A percentile compares a stretch with the other conserved stretches of the same genome.
These are phyloP conservation scores for Sarcophaga peregrina DNA, from an alignment of 1,140 invertebrate species.

Conservation along the genomic window DNA sequence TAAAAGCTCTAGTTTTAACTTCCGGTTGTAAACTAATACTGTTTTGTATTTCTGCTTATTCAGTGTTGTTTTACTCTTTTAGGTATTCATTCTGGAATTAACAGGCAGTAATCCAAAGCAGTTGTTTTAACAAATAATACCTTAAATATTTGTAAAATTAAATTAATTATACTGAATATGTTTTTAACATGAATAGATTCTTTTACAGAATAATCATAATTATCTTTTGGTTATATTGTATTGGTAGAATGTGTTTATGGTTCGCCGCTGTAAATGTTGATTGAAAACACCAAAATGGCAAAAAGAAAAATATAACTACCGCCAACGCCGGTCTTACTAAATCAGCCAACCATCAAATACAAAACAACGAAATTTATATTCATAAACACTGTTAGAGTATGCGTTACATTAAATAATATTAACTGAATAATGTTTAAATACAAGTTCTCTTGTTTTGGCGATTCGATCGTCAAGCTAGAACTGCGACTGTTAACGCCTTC, in stretches of 20 bases:
- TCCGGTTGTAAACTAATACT: too few species aligned
- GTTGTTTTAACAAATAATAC: too few species aligned
- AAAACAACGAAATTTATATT: not conserved
- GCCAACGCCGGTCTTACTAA: conserved; percentile 39
- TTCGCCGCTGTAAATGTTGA: conserved; percentile 29
- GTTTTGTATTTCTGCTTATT: too few species aligned
- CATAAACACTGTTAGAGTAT: not conserved
- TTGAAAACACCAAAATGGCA: conserved; percentile 25
- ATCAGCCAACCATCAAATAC: conserved; percentile 13
- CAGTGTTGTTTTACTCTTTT: too few species aligned
- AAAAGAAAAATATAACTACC: conserved; percentile 16
- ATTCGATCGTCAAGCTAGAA: not conserved
- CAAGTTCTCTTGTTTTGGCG: not conserved
- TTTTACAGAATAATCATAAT: not conserved
- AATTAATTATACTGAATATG: too few species aligned
- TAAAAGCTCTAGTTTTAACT: too few species aligned
- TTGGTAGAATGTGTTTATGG: conserved; percentile 21
- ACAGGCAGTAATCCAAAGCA: too few species aligned
- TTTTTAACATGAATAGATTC: not conserved
- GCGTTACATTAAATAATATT: not conserved
- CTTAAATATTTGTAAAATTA: too few species aligned
- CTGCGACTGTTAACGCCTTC: conserved; percentile 17
- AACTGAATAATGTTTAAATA: conserved; percentile 1
- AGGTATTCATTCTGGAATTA: too few species aligned
- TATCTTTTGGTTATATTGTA: not conserved